Percentiles rank a stretch among this genome's conserved stretches.
These are phyloP conservation scores for Oncorhynchus kisutch DNA, from an alignment of 2,113 vertebrate species.

Conservation along the genomic window DNA sequence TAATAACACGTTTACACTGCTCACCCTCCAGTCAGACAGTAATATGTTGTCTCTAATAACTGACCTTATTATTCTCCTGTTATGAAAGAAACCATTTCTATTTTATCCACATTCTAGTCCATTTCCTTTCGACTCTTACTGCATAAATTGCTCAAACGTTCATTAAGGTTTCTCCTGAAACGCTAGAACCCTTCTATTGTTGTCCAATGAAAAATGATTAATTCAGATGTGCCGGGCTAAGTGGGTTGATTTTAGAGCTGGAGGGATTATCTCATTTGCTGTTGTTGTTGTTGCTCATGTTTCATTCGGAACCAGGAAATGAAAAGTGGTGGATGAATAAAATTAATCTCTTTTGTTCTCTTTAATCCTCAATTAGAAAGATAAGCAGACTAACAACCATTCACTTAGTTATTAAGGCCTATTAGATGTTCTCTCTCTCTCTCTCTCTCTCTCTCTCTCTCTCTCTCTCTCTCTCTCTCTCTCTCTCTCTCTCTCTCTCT, in stretches of 20 bases:
- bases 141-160: not conserved
- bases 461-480: too few species aligned
- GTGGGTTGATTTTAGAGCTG: conserved; percentile 22
- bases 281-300: not conserved
- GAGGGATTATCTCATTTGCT: conserved; percentile 21
- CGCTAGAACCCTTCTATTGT: not conserved
- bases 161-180: not conserved
- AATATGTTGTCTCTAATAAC: too few species aligned
- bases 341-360: conserved; percentile 29
- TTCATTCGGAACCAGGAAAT: conserved; percentile 16
- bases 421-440: conserved; percentile 11
- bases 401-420: conserved; percentile 22
- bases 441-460: too few species aligned
- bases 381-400: conserved; percentile 23
- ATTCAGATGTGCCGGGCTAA: conserved; percentile 12
- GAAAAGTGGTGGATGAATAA: not conserved
- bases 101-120: not conserved
- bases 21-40: too few species aligned
- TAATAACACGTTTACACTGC: too few species aligned
- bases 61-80: too few species aligned
- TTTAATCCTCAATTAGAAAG: conserved; percentile 25
- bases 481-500: too few species aligned
- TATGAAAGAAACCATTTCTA: too few species aligned
- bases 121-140: not conserved
- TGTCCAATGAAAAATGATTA: not conserved